phyloP scores from a whole-genome alignment of 30 jellyfish, hydroid and myxozoan species.

The Cassiopea xamachana region DNA sequence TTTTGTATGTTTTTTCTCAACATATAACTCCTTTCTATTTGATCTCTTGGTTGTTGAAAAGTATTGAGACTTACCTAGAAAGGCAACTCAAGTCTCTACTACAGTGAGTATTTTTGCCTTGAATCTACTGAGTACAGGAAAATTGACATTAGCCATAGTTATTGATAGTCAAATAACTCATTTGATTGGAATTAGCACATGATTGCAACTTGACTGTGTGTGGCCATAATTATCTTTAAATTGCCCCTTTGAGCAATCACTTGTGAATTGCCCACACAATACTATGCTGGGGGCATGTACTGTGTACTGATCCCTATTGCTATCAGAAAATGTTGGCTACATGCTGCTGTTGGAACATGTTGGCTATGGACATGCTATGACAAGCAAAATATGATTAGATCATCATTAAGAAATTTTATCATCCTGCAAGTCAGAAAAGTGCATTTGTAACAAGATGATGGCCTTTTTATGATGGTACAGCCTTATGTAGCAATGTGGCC shows the following conservation, averaged over 20 bases:
- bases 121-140: background rate
- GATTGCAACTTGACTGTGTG: background rate
- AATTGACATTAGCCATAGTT: background rate
- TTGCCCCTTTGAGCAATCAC: background rate
- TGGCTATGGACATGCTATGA: too few species aligned
- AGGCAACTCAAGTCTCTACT: background rate
- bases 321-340: too few species aligned
- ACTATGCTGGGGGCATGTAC: background rate
- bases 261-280: background rate
- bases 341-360: too few species aligned
- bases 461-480: too few species aligned
- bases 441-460: too few species aligned
- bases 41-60: background rate
- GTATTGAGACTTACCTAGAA: background rate
- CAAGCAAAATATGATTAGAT: too few species aligned
- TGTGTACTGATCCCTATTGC: too few species aligned
- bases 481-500: too few species aligned
- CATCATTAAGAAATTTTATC: too few species aligned
- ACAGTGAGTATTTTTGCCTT: background rate
- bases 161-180: background rate
- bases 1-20: too few species aligned
- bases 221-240: background rate
- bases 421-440: too few species aligned
- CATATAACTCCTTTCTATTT: too few species aligned
- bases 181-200: background rate